Evolutionary conservation across 1,140 invertebrate genomes (phyloP).

Genomic region (Nixonia krombeini): DNA sequence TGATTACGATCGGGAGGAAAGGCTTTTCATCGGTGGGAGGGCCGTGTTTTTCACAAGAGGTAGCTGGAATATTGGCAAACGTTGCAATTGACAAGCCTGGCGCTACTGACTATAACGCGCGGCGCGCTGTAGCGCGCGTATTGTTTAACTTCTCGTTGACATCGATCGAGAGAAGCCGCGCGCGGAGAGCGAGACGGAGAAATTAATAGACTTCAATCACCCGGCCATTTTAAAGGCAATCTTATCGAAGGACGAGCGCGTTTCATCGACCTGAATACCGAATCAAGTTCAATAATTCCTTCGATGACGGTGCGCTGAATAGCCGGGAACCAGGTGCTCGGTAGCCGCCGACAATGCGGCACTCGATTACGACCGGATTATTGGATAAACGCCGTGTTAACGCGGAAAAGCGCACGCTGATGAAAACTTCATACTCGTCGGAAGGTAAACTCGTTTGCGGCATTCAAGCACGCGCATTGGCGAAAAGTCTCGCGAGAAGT

Average conservation of each 20-base stretch:
- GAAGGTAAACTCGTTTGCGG: no score
- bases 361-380: conserved; percentile 3
- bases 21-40: no score
- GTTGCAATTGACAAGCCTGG: conserved; percentile 14
- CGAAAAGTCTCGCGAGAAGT: no score
- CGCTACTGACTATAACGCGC: conserved; percentile 1
- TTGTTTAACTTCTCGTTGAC: conserved; percentile 14
- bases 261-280: conserved; percentile 38
- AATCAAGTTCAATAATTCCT: conserved; percentile 41
- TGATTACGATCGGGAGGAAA: no score
- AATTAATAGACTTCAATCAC: conserved; percentile 39
- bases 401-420: no score
- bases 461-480: no score
- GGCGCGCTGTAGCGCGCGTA: not conserved
- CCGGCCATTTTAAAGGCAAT: conserved; percentile 37
- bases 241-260: conserved; percentile 42
- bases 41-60: no score
- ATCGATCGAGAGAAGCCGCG: no score
- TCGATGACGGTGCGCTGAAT: conserved; percentile 18
- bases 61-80: conserved; percentile 1
- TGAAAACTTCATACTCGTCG: no score
- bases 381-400: not conserved
- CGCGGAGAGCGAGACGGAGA: conserved; percentile 22
- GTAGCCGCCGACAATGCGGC: conserved; percentile 5
- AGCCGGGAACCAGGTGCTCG: conserved; percentile 12